Conservation (phyloP, 1,140 invertebrate species). For the Leptinotarsa undecemlineata region DNA sequence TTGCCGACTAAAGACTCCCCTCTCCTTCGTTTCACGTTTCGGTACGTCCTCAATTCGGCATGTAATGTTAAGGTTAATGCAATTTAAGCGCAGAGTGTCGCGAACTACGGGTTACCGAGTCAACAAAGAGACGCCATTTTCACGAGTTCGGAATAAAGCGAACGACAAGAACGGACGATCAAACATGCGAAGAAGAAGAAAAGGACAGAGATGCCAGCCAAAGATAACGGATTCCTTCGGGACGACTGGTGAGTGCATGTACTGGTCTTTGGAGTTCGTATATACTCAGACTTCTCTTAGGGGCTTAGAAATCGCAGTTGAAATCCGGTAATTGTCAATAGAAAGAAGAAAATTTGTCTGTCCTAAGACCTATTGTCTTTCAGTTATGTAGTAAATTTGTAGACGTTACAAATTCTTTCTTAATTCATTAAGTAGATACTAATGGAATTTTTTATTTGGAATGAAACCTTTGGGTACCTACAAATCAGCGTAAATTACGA, state of each 20-base stretch:
- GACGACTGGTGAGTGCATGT: conserved; percentile 19
- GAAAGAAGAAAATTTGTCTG: too few relatives aligned
- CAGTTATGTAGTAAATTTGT: too few relatives aligned
- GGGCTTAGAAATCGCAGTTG: conserved; percentile 4
- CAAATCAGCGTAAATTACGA: too few relatives aligned
- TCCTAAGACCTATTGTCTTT: too few relatives aligned
- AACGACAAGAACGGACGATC: conserved; percentile 25
- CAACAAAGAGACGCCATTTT: conserved; percentile 56
- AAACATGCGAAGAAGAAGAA: not conserved
- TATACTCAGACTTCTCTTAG: conserved; percentile 1
- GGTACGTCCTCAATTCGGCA: conserved; percentile 57
- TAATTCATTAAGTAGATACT: too few relatives aligned
- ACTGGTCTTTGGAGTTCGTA: conserved; percentile 12
- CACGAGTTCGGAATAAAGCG: conserved; percentile 39
- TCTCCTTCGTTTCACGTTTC: conserved; percentile 52
- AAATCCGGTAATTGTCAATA: not conserved
- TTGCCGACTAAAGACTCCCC: conserved; percentile 44
- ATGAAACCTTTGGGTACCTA: too few relatives aligned
- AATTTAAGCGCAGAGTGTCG: conserved; percentile 55
- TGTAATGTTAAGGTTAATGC: conserved; percentile 59
- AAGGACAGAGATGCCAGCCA: not conserved
- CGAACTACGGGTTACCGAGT: conserved; percentile 54
- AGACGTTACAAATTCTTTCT: too few relatives aligned
- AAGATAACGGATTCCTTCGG: conserved; percentile 19
- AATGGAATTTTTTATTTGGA: too few relatives aligned